These are phyloP conservation scores for Leptinotarsa texana DNA, from an alignment of 1,140 invertebrate species.

Conservation along the genomic window DNA sequence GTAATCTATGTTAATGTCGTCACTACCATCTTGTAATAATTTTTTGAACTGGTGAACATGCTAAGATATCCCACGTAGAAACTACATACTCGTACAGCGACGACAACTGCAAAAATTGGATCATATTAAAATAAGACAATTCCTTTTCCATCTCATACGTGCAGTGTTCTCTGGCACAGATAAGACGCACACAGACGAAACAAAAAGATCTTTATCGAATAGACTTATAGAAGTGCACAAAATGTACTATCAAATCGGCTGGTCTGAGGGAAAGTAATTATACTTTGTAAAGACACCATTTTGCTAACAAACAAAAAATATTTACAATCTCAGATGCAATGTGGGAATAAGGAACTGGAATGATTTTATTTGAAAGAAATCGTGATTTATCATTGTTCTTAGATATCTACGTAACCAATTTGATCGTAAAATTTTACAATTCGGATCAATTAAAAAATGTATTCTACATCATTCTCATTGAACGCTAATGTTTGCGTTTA, in stretches of 20 bases:
- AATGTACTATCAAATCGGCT: not conserved
- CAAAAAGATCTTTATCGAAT: conserved; percentile 5
- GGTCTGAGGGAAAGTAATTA: not conserved
- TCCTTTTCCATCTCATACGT: not conserved
- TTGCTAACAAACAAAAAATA: too few relatives aligned
- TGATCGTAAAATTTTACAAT: too few relatives aligned
- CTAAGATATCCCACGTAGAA: not conserved
- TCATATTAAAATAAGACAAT: conserved; percentile 1
- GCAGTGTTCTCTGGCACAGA: not conserved
- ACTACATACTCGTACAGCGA: not conserved
- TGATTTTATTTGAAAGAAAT: too few relatives aligned
- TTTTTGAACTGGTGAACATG: not conserved
- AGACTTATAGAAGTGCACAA: not conserved
- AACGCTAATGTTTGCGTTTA: too few relatives aligned
- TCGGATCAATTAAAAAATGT: too few relatives aligned
- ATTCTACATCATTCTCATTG: too few relatives aligned
- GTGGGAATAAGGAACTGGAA: too few relatives aligned
- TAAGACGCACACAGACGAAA: not conserved
- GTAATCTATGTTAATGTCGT: not conserved
- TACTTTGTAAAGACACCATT: not conserved
- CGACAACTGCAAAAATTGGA: conserved; percentile 3
- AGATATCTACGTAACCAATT: too few relatives aligned
- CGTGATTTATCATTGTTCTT: too few relatives aligned
- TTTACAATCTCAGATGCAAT: too few relatives aligned
- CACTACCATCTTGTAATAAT: not conserved